These are phyloP conservation scores for Diadromus collaris DNA, from an alignment of 2,888 invertebrate species.

Conservation along the genomic window DNA sequence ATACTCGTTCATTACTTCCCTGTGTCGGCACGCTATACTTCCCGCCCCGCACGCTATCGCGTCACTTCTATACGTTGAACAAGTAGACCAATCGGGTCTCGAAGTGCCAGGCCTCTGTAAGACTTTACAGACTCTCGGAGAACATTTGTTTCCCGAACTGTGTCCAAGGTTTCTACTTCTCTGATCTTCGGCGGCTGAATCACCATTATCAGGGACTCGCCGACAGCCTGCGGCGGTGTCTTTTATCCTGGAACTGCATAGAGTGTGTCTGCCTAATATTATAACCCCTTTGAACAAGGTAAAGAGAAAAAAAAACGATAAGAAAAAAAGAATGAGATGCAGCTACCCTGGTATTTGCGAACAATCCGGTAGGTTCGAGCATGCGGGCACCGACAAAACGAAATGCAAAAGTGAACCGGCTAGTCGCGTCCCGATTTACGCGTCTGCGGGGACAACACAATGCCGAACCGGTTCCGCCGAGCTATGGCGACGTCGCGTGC, in stretches of 20 bases:
- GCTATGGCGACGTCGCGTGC: constrained; percentile 58
- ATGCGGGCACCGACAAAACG: constrained; percentile 58
- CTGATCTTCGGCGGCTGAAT: background rate
- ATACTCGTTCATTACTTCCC: constrained; percentile 23
- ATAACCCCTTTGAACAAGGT: constrained; percentile 49
- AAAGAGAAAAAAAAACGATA: constrained; percentile 47
- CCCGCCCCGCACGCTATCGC: constrained; percentile 30
- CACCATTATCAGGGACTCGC: constrained; percentile 14
- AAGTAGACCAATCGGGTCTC: constrained; percentile 10
- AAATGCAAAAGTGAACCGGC: constrained; percentile 50
- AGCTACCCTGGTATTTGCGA: constrained; percentile 54
- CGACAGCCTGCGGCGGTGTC: constrained; percentile 43
- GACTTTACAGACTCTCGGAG: background rate
- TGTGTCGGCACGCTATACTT: constrained; percentile 33
- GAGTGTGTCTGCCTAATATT: constrained; percentile 50
- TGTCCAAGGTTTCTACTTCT: constrained; percentile 3
- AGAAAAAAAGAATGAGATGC: constrained; percentile 9
- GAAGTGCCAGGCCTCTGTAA: background rate
- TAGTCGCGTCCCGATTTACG: constrained; percentile 40
- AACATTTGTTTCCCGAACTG: background rate
- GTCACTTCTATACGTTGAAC: constrained; percentile 15
- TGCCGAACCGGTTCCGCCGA: constrained; percentile 53
- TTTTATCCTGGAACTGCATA: constrained; percentile 49
- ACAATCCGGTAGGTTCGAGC: constrained; percentile 57
- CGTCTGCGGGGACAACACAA: constrained; percentile 48